Base-by-base conservation (phyloP, 2,113 vertebrate genomes). In the Diadophis punctatus region DNA sequence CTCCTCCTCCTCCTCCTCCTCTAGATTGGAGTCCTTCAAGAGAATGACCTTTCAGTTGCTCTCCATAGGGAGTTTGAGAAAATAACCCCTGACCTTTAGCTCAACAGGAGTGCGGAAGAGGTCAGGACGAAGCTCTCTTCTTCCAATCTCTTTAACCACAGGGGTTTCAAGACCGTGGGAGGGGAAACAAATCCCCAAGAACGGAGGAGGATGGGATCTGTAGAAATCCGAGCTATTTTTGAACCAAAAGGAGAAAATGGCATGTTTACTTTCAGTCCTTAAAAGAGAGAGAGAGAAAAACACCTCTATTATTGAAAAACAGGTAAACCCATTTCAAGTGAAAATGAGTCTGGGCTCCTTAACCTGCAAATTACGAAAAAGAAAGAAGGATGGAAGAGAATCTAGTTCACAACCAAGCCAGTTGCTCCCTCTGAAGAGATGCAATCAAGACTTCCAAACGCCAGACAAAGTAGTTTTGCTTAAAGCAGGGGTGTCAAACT, bases 1-100 rank as follows among this genome's bases (percentile, higher is more conserved):
- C 12, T 58, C 27, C 58, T 27, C 93, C 51, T 94, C 90, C 88
- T 94, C 95, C 90, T 95, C 94, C 60, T 68, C 1, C 74, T 80
- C 74, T 34, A 43, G 34, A 80, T 80, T 80, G 91, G 90, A 74
- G 86, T 86, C 89, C 92, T 87, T 23, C 91, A 92, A 92, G 85
- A 94, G 93, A 91, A 68, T 94, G 94, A 96, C 95, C 95, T 96
- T 96, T 95, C 95, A 95, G 97, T 96, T 93, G 96, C 95, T 93
- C 92, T 94, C 90, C 92, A 39, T 86, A 95, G 95, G 89, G 94
- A 96, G 94, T 95, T 96, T 97, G 97, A 96, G 97, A 97, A 97
- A 96, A 90, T 95, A 96, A 97, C 97, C 97, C 95, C 94, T 96
- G 86, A 92, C 96, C 96, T 94, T 92, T n/a, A 90, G 87, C 97